These are phyloP conservation scores for Halictus rubicundus DNA, from an alignment of 1,140 invertebrate genomes.

Conservation along the genomic window DNA sequence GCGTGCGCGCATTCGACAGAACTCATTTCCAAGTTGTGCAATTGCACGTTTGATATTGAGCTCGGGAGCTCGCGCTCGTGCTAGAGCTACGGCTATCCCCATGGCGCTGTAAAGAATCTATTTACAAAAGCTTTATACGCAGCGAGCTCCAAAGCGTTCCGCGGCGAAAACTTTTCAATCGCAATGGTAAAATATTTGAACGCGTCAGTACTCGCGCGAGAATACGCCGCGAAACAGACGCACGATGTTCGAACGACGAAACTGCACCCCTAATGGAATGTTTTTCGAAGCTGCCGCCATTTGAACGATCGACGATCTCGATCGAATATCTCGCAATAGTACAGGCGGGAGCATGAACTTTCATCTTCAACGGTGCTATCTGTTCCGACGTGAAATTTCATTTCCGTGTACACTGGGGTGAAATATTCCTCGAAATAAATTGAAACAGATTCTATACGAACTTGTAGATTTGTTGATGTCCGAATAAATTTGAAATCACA, in stretches of 20 bases:
- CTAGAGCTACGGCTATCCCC: constrained; percentile 8
- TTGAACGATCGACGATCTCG: too few relatives aligned
- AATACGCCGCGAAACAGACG: not conserved
- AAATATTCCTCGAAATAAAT: too few relatives aligned
- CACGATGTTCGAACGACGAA: not conserved
- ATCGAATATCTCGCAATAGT: too few relatives aligned
- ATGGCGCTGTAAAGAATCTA: constrained; percentile 22
- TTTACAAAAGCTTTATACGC: constrained; percentile 29
- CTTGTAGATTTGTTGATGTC: too few relatives aligned
- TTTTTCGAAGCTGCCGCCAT: too few relatives aligned
- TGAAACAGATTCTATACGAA: too few relatives aligned
- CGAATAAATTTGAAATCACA: too few relatives aligned
- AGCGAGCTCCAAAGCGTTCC: not conserved
- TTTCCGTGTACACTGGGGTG: too few relatives aligned
- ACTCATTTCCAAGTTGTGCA: constrained; percentile 64
- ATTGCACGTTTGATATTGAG: constrained; percentile 55
- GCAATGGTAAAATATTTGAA: constrained; percentile 8
- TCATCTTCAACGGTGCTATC: too few relatives aligned
- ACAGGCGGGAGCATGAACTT: too few relatives aligned
- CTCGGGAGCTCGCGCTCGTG: constrained; percentile 41
- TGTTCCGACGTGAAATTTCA: too few relatives aligned
- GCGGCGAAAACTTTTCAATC: constrained; percentile 21
- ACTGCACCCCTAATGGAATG: not conserved
- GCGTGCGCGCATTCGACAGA: constrained; percentile 24
- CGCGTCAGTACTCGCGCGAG: not conserved